These are phyloP conservation scores for Calliopum simillimum DNA, from an alignment of 2,888 invertebrate genomes.

Conservation along the genomic window DNA sequence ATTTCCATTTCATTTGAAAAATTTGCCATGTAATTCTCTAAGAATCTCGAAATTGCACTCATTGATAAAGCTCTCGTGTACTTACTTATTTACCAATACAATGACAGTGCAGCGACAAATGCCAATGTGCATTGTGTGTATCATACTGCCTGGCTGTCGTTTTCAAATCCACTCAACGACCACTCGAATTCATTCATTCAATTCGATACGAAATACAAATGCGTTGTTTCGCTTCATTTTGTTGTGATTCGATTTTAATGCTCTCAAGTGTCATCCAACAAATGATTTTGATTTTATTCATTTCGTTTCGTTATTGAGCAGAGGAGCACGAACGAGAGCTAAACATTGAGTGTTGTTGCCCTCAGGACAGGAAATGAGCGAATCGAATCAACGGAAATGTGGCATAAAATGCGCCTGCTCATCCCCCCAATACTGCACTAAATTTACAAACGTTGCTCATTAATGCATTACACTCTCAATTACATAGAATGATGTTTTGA, in stretches of 20 bases:
- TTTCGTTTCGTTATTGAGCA: slow-evolving; percentile 14
- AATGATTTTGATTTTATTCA: slow-evolving; percentile 34
- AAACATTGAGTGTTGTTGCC: too few relatives aligned
- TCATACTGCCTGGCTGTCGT: not conserved
- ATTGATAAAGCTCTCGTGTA: not conserved
- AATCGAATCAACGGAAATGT: slow-evolving; percentile 34
- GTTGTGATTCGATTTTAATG: slow-evolving; percentile 33
- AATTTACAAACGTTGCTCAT: not conserved
- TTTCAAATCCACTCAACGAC: slow-evolving; percentile 11
- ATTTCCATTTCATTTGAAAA: too few relatives aligned
- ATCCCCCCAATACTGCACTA: not conserved
- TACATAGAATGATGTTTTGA: too few relatives aligned
- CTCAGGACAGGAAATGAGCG: slow-evolving; percentile 28
- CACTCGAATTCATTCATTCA: slow-evolving; percentile 26
- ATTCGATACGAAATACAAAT: slow-evolving; percentile 21
- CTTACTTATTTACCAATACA: not conserved
- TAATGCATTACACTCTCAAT: not conserved
- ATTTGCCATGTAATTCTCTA: too few relatives aligned
- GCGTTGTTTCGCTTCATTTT: slow-evolving; percentile 24
- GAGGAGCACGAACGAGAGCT: not conserved
- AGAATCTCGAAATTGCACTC: slow-evolving; percentile 22
- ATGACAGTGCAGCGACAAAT: not conserved
- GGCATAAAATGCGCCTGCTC: slow-evolving; percentile 15
- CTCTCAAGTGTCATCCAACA: slow-evolving; percentile 28
- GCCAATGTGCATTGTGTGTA: not conserved